Conservation (phyloP, 2,113 vertebrate genomes). For the Apodemus sylvaticus region DNA sequence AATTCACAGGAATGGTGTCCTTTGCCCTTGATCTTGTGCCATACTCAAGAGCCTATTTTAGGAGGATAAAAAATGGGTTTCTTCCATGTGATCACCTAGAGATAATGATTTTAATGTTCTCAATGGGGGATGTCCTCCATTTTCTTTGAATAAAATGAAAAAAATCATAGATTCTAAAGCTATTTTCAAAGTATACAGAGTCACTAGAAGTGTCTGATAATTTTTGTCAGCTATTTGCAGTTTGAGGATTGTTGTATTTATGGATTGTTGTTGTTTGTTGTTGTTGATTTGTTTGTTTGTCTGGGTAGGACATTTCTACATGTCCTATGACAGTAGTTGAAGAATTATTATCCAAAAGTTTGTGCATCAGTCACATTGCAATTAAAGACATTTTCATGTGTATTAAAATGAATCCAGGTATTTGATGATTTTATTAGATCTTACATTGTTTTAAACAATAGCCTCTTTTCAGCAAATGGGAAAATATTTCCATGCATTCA, state of each 20-base stretch:
- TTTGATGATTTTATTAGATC: neutral
- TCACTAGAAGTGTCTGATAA: neutral
- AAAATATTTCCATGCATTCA: neutral
- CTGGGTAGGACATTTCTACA: neutral
- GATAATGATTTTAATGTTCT: neutral
- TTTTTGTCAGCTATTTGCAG: neutral
- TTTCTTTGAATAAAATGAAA: neutral
- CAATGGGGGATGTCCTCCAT: neutral
- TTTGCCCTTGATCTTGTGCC: neutral
- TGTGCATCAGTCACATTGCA: neutral
- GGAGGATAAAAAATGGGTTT: slow-evolving; percentile 4
- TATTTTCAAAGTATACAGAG: neutral
- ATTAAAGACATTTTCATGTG: neutral
- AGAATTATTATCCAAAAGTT: neutral
- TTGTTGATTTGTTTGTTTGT: neutral
- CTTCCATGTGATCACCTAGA: neutral
- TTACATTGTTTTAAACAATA: neutral
- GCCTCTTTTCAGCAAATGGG: neutral
- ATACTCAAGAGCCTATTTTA: neutral
- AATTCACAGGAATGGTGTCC: neutral
- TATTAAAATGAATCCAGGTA: neutral
- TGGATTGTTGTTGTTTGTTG: neutral
- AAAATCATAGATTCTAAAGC: neutral
- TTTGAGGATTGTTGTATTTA: neutral
- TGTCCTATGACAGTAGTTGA: neutral